Evolutionary conservation across 2,888 invertebrate genomes (phyloP).

Genomic region (Scotopteryx bipunctaria): DNA sequence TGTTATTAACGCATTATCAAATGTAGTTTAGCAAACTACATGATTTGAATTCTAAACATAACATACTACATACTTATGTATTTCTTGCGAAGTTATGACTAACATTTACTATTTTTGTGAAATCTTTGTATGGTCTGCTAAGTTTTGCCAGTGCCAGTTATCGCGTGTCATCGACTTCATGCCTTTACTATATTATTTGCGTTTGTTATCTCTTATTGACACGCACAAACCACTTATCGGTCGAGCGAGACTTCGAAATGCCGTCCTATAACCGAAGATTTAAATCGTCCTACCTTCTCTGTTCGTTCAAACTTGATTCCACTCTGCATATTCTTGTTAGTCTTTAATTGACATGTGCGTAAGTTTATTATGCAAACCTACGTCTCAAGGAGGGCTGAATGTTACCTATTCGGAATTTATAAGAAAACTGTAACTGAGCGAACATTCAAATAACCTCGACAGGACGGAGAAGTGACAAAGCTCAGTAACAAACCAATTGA

Average conservation of each 20-base stretch:
- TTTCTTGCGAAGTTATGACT: no score
- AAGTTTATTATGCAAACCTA: slow-evolving; percentile 16
- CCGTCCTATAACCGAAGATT: slow-evolving; percentile 25
- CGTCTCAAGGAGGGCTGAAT: slow-evolving; percentile 2
- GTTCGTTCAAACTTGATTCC: slow-evolving; percentile 21
- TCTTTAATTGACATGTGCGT: slow-evolving; percentile 25
- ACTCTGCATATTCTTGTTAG: slow-evolving; percentile 21
- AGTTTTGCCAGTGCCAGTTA: slow-evolving; percentile 48
- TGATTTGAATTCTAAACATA: no score
- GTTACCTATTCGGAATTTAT: background rate
- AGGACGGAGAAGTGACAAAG: background rate
- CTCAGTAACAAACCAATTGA: no score
- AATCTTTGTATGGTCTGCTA: slow-evolving; percentile 3
- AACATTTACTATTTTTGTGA: no score
- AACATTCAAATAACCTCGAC: background rate
- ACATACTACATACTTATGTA: no score
- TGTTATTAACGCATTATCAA: no score
- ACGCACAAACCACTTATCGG: slow-evolving; percentile 74
- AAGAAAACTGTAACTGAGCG: background rate
- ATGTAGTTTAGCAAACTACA: no score
- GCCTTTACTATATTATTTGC: slow-evolving; percentile 67
- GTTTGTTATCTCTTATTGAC: slow-evolving; percentile 76
- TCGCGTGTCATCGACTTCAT: slow-evolving; percentile 65
- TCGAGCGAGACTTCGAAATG: slow-evolving; percentile 59
- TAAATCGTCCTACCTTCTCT: slow-evolving; percentile 22